Conservation (phyloP, 2,888 invertebrate species). For the Mamestra brassicae region DNA sequence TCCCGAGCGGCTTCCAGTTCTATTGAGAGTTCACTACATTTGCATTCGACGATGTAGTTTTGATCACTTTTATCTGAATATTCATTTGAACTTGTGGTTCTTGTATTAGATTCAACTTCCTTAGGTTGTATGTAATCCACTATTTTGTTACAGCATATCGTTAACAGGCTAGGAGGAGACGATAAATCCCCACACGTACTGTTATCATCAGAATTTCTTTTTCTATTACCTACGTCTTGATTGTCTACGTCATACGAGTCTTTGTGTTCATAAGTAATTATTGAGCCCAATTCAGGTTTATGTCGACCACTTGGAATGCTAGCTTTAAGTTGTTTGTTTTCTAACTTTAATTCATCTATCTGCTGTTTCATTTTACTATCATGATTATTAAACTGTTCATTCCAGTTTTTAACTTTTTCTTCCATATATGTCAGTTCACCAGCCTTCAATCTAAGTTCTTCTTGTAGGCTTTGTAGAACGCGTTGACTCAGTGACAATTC, state of each 20-base stretch:
- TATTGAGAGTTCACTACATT: constrained; percentile 67
- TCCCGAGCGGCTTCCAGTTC: constrained; percentile 66
- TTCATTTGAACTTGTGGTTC: constrained; percentile 63
- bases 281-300: constrained; percentile 34
- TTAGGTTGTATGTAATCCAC: constrained; percentile 74
- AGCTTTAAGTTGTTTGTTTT: constrained; percentile 76
- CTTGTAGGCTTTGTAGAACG: constrained; percentile 72
- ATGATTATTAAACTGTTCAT: constrained; percentile 72
- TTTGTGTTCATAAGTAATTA: constrained; percentile 37
- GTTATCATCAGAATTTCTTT: constrained; percentile 13
- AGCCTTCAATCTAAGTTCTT: constrained; percentile 75
- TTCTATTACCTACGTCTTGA: constrained; percentile 25
- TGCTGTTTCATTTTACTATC: constrained; percentile 75
- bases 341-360: constrained; percentile 72
- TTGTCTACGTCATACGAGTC: constrained; percentile 42
- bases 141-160: constrained; percentile 81
- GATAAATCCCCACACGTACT: constrained; percentile 58
- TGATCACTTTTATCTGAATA: constrained; percentile 50
- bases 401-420: constrained; percentile 74
- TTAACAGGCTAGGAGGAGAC: constrained; percentile 81
- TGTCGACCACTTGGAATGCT: constrained; percentile 46
- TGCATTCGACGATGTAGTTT: constrained; percentile 62
- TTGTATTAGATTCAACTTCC: constrained; percentile 68
- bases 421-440: constrained; percentile 76
- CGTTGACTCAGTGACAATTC: constrained; percentile 71